Evolutionary conservation across 2,888 invertebrate genomes (phyloP).

Genomic region (Teleogryllus oceanicus): DNA sequence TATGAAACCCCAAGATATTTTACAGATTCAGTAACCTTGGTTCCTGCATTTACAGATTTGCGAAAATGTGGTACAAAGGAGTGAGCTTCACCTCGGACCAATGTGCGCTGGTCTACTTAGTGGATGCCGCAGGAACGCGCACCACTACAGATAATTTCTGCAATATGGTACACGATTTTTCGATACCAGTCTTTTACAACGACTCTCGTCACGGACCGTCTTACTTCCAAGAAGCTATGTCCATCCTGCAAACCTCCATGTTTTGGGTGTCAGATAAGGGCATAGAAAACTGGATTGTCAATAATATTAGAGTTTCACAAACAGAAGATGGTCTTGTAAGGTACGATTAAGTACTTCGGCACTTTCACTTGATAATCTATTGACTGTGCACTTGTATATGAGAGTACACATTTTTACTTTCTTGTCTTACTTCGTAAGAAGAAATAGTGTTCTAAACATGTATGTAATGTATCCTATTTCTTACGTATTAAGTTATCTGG

Average conservation of each 20-base stretch:
- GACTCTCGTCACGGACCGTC: conserved; percentile 71
- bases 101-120: conserved; percentile 80
- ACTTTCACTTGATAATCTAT: too few relatives aligned
- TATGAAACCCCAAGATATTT: too few relatives aligned
- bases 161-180: conserved; percentile 78
- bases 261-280: conserved; percentile 81
- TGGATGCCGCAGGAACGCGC: conserved; percentile 83
- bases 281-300: conserved; percentile 82
- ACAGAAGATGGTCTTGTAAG: conserved; percentile 80
- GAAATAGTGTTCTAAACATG: too few relatives aligned
- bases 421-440: too few relatives aligned
- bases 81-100: conserved; percentile 86
- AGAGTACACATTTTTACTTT: too few relatives aligned
- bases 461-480: too few relatives aligned
- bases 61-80: conserved; percentile 91
- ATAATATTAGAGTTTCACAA: conserved; percentile 80
- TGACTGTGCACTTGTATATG: too few relatives aligned
- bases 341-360: conserved; percentile 48
- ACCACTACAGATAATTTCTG: conserved; percentile 85
- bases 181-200: conserved; percentile 77
- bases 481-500: too few relatives aligned
- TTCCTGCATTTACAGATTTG: conserved; percentile 57
- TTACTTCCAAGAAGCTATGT: conserved; percentile 71
- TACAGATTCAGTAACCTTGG: too few relatives aligned
- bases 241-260: conserved; percentile 69